phyloP scores from a whole-genome alignment of 2,888 invertebrate species.

The Orchesellides sinensis region DNA sequence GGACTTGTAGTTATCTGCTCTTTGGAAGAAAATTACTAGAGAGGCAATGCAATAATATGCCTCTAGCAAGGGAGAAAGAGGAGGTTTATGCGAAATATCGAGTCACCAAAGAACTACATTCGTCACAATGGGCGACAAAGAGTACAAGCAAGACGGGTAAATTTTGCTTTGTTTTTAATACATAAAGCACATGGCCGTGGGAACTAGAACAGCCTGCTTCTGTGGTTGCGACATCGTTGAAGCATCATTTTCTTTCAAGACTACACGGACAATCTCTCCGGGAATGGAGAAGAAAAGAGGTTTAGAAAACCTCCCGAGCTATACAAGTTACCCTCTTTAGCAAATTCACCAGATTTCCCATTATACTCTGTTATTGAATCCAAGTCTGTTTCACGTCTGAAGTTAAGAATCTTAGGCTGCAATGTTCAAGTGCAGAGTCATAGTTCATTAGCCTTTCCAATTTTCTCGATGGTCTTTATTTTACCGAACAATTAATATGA shows the following conservation, averaged over 20 bases:
- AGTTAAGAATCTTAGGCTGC: neutral
- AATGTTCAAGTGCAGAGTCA: neutral
- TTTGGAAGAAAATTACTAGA: too few relatives aligned
- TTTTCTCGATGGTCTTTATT: neutral
- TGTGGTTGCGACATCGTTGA: neutral
- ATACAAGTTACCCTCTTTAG: slow-evolving; percentile 5
- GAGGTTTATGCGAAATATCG: neutral
- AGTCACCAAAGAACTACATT: neutral
- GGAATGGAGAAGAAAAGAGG: neutral
- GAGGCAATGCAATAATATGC: neutral
- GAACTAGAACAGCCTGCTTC: slow-evolving; percentile 31
- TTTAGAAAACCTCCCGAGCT: neutral
- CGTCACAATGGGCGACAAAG: slow-evolving; percentile 32
- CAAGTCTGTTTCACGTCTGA: neutral
- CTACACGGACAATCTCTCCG: neutral
- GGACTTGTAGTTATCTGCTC: too few relatives aligned
- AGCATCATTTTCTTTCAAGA: neutral
- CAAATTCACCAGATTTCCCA: slow-evolving; percentile 9
- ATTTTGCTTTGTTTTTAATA: slow-evolving; percentile 17
- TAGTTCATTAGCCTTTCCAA: slow-evolving; percentile 10
- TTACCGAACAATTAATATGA: neutral
- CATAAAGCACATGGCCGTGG: slow-evolving; percentile 42
- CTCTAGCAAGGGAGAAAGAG: neutral
- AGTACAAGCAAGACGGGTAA: slow-evolving; percentile 30
- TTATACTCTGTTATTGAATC: neutral